Evolutionary conservation across 2,113 vertebrate species (phyloP).

Genomic region (Oreochromis aureus): DNA sequence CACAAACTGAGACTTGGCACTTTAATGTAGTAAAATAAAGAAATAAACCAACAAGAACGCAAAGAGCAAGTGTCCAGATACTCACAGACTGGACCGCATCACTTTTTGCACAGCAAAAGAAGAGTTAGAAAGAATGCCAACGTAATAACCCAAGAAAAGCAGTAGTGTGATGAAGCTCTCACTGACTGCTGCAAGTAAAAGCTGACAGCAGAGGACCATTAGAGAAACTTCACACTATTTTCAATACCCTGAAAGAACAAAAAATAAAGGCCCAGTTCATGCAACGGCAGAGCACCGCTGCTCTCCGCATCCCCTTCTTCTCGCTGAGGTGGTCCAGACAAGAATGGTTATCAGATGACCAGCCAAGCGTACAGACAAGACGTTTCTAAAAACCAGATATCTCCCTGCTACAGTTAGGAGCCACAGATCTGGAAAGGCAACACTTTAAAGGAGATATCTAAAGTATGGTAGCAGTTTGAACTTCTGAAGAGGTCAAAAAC

Average conservation of each 20-base stretch:
- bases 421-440: not conserved
- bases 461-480: not conserved
- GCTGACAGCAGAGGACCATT: not conserved
- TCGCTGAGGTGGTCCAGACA: not conserved
- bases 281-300: not conserved
- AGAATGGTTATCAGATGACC: not conserved
- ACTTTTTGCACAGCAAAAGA: not conserved
- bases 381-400: rapidly evolving
- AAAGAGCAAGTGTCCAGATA: not conserved
- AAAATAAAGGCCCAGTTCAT: not conserved
- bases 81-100: not conserved
- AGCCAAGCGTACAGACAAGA: not conserved
- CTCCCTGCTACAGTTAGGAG: not conserved
- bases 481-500: not conserved
- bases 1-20: not conserved
- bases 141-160: not conserved
- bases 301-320: not conserved
- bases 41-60: not conserved
- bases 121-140: not conserved
- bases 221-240: not conserved
- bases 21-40: not conserved
- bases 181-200: not conserved
- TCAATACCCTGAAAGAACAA: not conserved
- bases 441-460: not conserved
- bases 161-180: not conserved